phyloP scores from a whole-genome alignment of 2,797 vertebrate species.

The Podarcis siculus region DNA sequence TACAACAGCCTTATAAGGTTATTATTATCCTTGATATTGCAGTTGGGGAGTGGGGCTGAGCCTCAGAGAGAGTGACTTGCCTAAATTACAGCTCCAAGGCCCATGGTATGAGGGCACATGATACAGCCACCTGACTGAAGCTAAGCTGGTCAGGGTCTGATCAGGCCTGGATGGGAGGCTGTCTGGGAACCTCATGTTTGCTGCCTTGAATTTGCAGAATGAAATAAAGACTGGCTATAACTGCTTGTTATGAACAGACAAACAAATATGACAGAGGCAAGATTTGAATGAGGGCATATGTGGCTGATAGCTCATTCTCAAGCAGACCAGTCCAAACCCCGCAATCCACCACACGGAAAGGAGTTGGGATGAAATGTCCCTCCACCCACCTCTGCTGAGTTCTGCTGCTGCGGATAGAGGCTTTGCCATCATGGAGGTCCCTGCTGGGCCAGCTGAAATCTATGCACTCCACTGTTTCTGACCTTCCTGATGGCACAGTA shows the following conservation, averaged over 20 bases:
- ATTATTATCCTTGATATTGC: not conserved
- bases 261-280: not conserved
- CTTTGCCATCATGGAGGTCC: too few relatives aligned
- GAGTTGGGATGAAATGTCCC: too few relatives aligned
- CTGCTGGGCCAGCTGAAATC: not conserved
- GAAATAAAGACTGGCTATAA: not conserved
- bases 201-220: not conserved
- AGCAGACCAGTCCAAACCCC: too few relatives aligned
- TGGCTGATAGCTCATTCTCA: not conserved
- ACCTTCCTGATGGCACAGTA: not conserved
- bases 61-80: not conserved
- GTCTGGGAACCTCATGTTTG: not conserved
- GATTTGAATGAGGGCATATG: not conserved
- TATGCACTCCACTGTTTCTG: not conserved
- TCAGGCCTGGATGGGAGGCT: not conserved
- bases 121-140: too few relatives aligned
- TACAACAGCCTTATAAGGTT: too few relatives aligned
- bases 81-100: not conserved
- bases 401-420: too few relatives aligned
- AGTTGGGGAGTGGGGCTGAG: not conserved
- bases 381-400: too few relatives aligned
- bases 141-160: not conserved
- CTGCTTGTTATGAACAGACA: not conserved
- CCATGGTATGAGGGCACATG: not conserved
- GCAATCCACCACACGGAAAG: too few relatives aligned